Evolutionary conservation across 2,797 vertebrate genomes (phyloP).

Genomic region (Halcyon smyrnensis): DNA sequence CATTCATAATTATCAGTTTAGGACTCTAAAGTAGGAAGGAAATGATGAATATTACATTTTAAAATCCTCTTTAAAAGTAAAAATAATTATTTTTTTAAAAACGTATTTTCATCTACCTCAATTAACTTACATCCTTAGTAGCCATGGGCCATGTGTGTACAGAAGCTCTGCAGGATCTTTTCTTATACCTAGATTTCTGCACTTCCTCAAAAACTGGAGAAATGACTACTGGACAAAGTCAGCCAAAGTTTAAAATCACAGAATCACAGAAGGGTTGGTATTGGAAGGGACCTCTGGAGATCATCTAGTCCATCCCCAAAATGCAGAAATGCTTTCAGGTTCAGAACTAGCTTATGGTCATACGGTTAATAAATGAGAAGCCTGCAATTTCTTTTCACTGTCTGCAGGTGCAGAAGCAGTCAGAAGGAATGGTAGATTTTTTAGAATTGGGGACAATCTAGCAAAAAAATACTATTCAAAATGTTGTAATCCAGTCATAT

Average conservation of each 20-base stretch:
- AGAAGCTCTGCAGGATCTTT: neutral
- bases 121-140: neutral
- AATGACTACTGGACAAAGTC: neutral
- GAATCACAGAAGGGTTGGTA: neutral
- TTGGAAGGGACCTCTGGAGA: neutral
- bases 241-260: slow-evolving; percentile 6
- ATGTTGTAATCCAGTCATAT: slow-evolving; percentile 55
- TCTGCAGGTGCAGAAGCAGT: slow-evolving; percentile 36
- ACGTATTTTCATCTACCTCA: neutral
- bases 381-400: slow-evolving; percentile 4
- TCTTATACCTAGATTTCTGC: neutral
- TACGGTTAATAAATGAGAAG: slow-evolving; percentile 41
- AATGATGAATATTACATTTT: neutral
- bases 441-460: slow-evolving; percentile 39
- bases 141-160: neutral
- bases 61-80: neutral
- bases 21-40: neutral
- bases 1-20: neutral
- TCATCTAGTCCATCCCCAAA: neutral
- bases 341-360: slow-evolving; percentile 21
- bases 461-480: slow-evolving; percentile 50
- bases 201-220: slow-evolving; percentile 24
- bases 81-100: neutral
- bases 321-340: slow-evolving; percentile 47
- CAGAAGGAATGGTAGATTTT: slow-evolving; percentile 31